Base-by-base conservation (phyloP, 2,888 invertebrate species). In the Anorthoa munda region DNA sequence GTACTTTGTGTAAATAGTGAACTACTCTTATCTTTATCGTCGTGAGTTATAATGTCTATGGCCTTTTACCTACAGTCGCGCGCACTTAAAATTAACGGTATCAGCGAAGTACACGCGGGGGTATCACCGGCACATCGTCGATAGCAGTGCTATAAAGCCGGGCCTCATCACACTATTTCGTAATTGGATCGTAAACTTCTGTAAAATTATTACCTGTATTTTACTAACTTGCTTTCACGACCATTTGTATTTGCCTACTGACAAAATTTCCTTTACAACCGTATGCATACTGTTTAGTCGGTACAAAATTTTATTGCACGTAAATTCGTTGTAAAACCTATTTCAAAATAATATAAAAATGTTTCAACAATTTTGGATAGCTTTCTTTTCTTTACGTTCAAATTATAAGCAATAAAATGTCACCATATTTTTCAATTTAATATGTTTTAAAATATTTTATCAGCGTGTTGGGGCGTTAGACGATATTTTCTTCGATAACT, bases 141-240 rank as follows among this genome's bases (percentile, higher is more conserved):
- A 89, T 91, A 88, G 86, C 75, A 65, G 85, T 80, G 90, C 86
- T 87, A 90, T 92, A 92, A 92, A 92, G 82, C 80, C 84, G 83
- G 79, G 86, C 88, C 88, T 90, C 88, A 90, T 91, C 90, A 91
- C 91, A 93, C 92, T 90, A 91, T 89, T 90, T 87, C 88, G 89
- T 93, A 92, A 93, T 92, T 92, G 91, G 90, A 88, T 84, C 89
- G 86, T 92, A 92, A 93, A 92, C 86, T 85, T 89, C 89, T 89
- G 86, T 90, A 89, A 90, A 90, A 90, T 90, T 87, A 90, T 87
- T 90, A 88, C 88, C 88, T 86, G 83, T 75, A 85, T 88, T 91
- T 90, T 89, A 90, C 85, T 86, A 86, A 82, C 82, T 78, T 80
- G 72, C 86, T 89, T 87, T 91, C 88, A 91, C 88, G 88, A 83